These are phyloP conservation scores for Otolemur garnettii DNA, from an alignment of 2,113 vertebrate species.

Conservation along the genomic window DNA sequence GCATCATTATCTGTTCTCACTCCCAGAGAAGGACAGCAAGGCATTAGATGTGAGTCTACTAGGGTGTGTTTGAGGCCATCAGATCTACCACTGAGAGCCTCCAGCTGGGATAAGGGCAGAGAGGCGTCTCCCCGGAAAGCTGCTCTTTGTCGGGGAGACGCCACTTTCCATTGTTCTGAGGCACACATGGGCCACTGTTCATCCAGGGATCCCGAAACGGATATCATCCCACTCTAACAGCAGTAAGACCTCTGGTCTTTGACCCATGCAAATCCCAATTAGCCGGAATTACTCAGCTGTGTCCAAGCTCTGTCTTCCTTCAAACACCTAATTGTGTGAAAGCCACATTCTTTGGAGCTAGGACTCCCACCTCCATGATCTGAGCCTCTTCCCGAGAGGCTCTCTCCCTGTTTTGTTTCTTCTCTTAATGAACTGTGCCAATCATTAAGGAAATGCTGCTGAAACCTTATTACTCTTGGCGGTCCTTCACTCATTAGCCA, in stretches of 20 bases:
- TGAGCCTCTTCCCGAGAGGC: constrained; percentile 29
- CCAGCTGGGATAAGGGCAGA: background rate
- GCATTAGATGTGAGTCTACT: background rate
- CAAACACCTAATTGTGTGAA: constrained; percentile 86
- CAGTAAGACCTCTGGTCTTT: constrained; percentile 83
- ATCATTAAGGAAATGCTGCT: constrained; percentile 84
- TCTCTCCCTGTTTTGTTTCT: constrained; percentile 77
- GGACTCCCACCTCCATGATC: constrained; percentile 62
- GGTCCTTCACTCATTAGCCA: constrained; percentile 87
- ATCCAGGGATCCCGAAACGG: constrained; percentile 70
- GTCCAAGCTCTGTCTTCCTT: constrained; percentile 84
- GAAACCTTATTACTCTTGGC: constrained; percentile 79
- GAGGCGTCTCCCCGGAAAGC: background rate
- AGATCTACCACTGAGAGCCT: background rate
- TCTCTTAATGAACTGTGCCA: constrained; percentile 83
- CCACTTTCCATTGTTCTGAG: constrained; percentile 47
- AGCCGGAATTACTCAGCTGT: constrained; percentile 90
- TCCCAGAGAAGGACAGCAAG: background rate
- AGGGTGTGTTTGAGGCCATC: background rate
- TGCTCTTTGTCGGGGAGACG: background rate
- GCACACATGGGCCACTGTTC: constrained; percentile 50
- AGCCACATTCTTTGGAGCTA: constrained; percentile 75
- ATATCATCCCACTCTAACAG: constrained; percentile 83
- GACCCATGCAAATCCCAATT: constrained; percentile 92
- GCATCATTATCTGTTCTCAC: background rate